These are phyloP conservation scores for Aphidius ervi DNA, from an alignment of 1,140 invertebrate genomes.

Conservation along the genomic window DNA sequence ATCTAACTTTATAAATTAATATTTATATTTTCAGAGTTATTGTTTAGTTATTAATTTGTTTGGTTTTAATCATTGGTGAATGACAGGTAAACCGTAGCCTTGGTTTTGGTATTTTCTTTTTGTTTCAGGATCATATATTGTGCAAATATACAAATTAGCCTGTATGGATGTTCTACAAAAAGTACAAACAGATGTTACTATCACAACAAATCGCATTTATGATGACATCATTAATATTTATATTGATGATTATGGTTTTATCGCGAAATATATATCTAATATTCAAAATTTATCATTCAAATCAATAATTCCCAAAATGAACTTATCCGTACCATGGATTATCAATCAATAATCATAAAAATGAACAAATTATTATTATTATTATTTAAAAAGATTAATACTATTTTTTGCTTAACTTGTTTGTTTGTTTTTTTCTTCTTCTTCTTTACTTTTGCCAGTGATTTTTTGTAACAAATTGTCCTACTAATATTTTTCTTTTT, in stretches of 20 bases:
- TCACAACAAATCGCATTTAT: conserved; percentile 44
- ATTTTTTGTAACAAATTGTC: background rate
- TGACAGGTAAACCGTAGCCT: conserved; percentile 35
- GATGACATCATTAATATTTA: conserved; percentile 36
- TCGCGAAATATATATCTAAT: conserved; percentile 40
- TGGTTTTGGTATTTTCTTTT: conserved; percentile 41
- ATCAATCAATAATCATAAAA: conserved; percentile 1
- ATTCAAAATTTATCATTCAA: conserved; percentile 36
- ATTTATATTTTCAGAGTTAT: no score
- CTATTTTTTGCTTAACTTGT: no score
- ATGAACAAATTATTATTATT: background rate
- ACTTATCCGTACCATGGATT: conserved; percentile 37
- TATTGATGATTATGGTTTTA: conserved; percentile 35
- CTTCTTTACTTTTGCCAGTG: conserved; percentile 5
- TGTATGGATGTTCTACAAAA: conserved; percentile 46
- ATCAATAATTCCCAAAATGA: conserved; percentile 31
- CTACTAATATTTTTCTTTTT: no score
- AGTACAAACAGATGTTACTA: conserved; percentile 40
- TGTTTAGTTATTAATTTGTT: no score
- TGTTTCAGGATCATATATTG: conserved; percentile 52
- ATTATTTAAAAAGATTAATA: background rate
- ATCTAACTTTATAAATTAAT: no score
- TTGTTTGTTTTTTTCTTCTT: background rate
- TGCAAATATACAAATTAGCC: conserved; percentile 44
- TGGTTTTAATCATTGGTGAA: conserved; percentile 12